phyloP scores from a whole-genome alignment of 2,113 vertebrate species.

The Phylloscopus whistleri region DNA sequence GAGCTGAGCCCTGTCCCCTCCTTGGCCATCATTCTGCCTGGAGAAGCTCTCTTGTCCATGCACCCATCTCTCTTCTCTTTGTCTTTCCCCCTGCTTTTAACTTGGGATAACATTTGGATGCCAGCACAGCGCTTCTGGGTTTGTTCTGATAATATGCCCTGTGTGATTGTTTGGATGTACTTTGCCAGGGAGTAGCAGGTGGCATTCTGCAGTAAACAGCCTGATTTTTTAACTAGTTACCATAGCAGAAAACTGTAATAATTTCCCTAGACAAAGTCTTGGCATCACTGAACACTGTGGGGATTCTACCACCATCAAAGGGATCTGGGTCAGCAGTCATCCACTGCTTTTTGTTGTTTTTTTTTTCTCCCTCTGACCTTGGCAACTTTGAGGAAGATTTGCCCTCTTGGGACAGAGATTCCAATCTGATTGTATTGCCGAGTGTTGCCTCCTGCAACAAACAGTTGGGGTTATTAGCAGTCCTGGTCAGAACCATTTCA shows the following conservation, averaged over 20 bases:
- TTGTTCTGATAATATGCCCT: not conserved
- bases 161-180: not conserved
- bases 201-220: not conserved
- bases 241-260: not conserved
- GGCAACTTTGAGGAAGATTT: not conserved
- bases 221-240: not conserved
- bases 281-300: not conserved
- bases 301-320: not conserved
- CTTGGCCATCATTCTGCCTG: not conserved
- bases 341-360: not conserved
- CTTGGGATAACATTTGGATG: accelerated
- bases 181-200: slow-evolving; percentile 18
- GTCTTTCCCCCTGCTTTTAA: not conserved
- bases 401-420: not conserved
- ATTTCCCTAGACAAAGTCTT: not conserved
- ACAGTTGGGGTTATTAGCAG: not conserved
- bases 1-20: not conserved
- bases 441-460: not conserved
- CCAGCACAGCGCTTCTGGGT: not conserved
- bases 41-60: not conserved
- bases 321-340: not conserved
- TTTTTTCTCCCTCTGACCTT: not conserved
- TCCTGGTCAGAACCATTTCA: not conserved
- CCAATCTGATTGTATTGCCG: not conserved
- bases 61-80: not conserved